Evolutionary conservation across 2,797 vertebrate genomes (phyloP), one percentile per base, ranked within the genome.

Genomic region (Lycodopsis pacificus): DNA sequence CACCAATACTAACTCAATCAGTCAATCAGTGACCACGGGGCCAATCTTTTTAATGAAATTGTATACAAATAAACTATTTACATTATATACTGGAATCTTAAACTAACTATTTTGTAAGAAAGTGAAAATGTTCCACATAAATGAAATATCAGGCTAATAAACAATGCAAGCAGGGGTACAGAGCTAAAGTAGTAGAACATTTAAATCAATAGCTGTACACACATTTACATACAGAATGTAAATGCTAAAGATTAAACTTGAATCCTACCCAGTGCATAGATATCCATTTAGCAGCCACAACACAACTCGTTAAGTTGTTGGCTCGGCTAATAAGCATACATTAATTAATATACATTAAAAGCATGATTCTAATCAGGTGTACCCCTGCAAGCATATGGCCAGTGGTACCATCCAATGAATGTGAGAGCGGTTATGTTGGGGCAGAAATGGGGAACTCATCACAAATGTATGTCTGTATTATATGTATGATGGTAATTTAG

Each of bases 101-200:
- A 44, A 15, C 7, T 2, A 9, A 38, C 17, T 11, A 4, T 62
- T 40, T 20, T 66, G 30, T 12, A 38, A 30, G 44, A 56, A 82
- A 89, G 84, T 90, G 87, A 92, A 91, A 91, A 90, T 90, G 83
- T 76, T 85, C 69, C 4, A 59, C 51, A 42, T 53, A 57, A 67
- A 67, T 79, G 22, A 79, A 88, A 72, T 42, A 75, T 75, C 44
- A 77, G 20, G 13, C 8, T 69, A 53, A 80, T 64, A 73, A 74
- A 77, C 15, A 69, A 76, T 75, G 83, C 80, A 70, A 59, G 67
- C 49, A 85, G 79, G 80, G 71, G 69, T 75, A 80, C 46, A 15
- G 5, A 32, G 15, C 36, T 44, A n/a, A 77, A 63, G 12, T 14
- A 34, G 70, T 51, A 65, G 9, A 62, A 59, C 11, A 49, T 40